phyloP scores from a whole-genome alignment of 2,888 invertebrate species.

The Entomobrya proxima region DNA sequence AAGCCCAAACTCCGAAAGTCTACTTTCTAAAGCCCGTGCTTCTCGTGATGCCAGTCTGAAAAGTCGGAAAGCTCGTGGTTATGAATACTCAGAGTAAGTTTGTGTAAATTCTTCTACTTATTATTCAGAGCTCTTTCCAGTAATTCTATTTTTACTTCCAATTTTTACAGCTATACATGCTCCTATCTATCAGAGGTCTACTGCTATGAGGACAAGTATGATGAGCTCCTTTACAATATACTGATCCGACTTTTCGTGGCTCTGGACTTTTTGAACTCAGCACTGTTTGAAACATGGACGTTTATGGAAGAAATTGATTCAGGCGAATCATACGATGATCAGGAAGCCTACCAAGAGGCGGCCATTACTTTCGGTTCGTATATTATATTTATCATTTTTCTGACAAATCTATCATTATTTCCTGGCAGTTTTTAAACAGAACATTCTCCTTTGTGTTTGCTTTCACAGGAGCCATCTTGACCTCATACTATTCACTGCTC shows the following conservation, averaged over 20 bases:
- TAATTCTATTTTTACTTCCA: neutral
- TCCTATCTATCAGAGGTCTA: neutral
- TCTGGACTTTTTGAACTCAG: neutral
- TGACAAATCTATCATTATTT: neutral
- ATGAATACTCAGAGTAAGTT: neutral
- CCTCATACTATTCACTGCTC: neutral
- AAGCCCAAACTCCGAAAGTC: neutral
- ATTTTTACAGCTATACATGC: slow-evolving; percentile 21
- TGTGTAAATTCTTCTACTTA: too few species aligned
- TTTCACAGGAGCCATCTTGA: neutral
- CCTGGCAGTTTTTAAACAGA: too few species aligned
- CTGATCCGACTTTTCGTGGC: neutral
- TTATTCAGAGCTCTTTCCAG: too few species aligned
- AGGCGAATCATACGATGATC: neutral
- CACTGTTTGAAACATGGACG: neutral
- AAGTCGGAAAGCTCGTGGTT: neutral
- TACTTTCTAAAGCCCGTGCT: neutral
- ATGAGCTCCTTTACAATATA: slow-evolving; percentile 34
- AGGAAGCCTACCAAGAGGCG: neutral
- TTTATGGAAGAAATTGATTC: slow-evolving; percentile 8
- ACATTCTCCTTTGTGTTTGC: neutral
- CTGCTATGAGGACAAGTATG: slow-evolving; percentile 34
- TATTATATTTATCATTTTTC: neutral
- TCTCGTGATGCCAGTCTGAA: neutral
- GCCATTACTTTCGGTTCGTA: neutral